phyloP scores from a whole-genome alignment of 2,888 invertebrate species.

The Acrocyrtus sp. region DNA sequence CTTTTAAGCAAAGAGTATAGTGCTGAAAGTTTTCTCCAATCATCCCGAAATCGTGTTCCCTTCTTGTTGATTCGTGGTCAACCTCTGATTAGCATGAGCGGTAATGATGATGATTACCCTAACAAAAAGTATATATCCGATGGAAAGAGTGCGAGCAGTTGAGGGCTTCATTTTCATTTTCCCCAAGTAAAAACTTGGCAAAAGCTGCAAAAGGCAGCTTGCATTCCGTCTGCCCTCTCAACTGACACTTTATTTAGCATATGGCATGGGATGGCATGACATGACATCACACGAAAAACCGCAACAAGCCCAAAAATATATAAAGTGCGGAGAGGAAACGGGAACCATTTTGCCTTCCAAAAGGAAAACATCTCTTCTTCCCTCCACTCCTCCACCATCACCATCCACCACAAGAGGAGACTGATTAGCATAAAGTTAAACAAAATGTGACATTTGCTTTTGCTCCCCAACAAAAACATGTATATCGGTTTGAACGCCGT shows the following conservation, averaged over 20 bases:
- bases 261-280: too few species aligned
- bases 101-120: too few species aligned
- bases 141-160: too few species aligned
- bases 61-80: slow-evolving; percentile 28
- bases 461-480: slow-evolving; percentile 7
- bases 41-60: neutral
- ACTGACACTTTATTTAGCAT: slow-evolving; percentile 12
- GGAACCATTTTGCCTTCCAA: slow-evolving; percentile 37
- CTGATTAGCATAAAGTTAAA: slow-evolving; percentile 40
- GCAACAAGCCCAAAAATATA: slow-evolving; percentile 39
- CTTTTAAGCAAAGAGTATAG: too few species aligned
- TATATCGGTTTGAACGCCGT: neutral
- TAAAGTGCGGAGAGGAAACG: too few species aligned
- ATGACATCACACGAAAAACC: too few species aligned
- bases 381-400: too few species aligned
- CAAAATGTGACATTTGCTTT: neutral
- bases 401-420: slow-evolving; percentile 30
- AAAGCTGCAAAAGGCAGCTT: too few species aligned
- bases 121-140: too few species aligned
- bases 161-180: too few species aligned
- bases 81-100: slow-evolving; percentile 48
- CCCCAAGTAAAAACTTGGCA: too few species aligned
- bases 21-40: slow-evolving; percentile 1
- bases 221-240: slow-evolving; percentile 1
- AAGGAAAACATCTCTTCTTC: too few species aligned